A percentile compares a stretch with the other conserved stretches of the same genome.
Evolutionary conservation across 1,140 invertebrate species (phyloP).

Genomic region (Aleiodes sp.): DNA sequence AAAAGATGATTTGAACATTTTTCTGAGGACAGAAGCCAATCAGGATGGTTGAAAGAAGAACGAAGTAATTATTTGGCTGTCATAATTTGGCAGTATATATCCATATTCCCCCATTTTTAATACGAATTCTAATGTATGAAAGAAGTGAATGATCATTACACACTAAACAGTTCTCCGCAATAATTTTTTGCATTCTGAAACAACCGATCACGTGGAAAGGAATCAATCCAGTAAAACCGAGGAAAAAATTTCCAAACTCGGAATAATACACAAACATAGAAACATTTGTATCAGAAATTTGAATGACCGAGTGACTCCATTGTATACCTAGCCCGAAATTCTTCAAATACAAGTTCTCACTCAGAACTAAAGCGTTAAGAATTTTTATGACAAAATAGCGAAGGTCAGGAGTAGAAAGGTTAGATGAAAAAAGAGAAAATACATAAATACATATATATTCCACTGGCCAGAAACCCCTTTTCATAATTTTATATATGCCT

Average conservation of each 20-base stretch:
- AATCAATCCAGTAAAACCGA: no score
- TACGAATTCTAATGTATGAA: no score
- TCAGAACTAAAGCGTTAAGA: conserved; percentile 27
- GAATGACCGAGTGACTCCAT: conserved; percentile 25
- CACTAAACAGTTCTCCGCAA: no score
- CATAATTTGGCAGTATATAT: no score
- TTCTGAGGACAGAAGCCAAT: no score
- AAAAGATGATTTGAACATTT: no score
- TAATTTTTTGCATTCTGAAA: no score
- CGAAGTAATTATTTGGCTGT: no score
- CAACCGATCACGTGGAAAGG: no score
- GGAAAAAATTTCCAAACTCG: not conserved
- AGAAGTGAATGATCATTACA: no score
- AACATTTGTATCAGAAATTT: not conserved
- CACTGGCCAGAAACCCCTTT: not conserved
- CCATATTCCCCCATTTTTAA: no score
- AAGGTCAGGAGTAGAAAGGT: conserved; percentile 18
- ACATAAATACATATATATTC: not conserved
- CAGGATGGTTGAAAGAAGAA: no score
- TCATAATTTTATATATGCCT: conserved; percentile 6
- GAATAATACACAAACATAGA: not conserved
- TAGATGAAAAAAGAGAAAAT: conserved; percentile 9
- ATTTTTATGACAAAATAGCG: conserved; percentile 41
- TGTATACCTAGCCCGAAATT: not conserved
- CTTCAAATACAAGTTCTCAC: not conserved